A percentile compares a stretch with the other conserved stretches of the same genome.
Conservation (phyloP, 1,140 invertebrate genomes). For the Phymorhynchus buccinoides region DNA sequence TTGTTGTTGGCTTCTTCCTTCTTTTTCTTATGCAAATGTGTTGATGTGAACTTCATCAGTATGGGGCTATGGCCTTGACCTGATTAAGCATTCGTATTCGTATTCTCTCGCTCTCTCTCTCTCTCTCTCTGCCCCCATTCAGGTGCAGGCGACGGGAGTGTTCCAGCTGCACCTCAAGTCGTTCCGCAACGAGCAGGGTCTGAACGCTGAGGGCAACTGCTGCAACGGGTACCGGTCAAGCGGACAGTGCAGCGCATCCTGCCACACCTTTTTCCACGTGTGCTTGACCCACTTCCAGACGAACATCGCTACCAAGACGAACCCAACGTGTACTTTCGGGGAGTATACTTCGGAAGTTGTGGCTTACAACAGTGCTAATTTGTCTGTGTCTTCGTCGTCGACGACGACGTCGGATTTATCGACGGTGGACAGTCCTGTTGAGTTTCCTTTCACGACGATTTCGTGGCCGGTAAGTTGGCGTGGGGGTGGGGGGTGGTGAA, state of each 20-base stretch:
- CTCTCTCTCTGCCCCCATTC: conserved; percentile 61
- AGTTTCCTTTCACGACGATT: conserved; percentile 88
- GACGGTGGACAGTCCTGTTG: conserved; percentile 76
- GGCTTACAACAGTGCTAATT: conserved; percentile 84
- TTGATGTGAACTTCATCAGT: too few relatives aligned
- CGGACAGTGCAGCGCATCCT: conserved; percentile 81
- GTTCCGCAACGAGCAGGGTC: conserved; percentile 89
- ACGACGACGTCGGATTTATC: conserved; percentile 39
- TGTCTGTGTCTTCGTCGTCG: conserved; percentile 65
- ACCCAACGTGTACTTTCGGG: conserved; percentile 90
- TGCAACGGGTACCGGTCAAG: conserved; percentile 81
- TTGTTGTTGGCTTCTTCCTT: too few relatives aligned
- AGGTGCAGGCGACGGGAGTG: conserved; percentile 85
- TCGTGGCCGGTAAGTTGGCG: conserved; percentile 77
- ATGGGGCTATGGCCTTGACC: too few relatives aligned
- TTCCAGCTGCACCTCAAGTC: conserved; percentile 92
- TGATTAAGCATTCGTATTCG: too few relatives aligned
- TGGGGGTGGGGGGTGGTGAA: too few relatives aligned
- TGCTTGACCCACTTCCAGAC: conserved; percentile 96
- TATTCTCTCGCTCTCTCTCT: too few relatives aligned
- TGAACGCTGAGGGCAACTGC: conserved; percentile 88
- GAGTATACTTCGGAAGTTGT: conserved; percentile 90
- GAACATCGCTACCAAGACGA: conserved; percentile 84
- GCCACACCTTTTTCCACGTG: conserved; percentile 91
- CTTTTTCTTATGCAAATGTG: too few relatives aligned